Base-by-base conservation (phyloP, 2,797 vertebrate species). In the Eulemur mongoz region DNA sequence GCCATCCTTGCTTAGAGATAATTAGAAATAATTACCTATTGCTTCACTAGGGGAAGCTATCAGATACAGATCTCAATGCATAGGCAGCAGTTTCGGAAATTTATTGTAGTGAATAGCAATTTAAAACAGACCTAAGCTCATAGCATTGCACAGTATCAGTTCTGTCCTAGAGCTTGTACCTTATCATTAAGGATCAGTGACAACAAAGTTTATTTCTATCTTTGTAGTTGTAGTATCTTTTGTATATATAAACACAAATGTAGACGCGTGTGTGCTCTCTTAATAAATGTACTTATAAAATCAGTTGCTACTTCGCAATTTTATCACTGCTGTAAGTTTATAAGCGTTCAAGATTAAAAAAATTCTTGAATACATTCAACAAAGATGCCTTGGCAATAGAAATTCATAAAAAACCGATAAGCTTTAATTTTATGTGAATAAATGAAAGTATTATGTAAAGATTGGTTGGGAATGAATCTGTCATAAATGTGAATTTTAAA, bases 361-460 rank as follows among this genome's bases (percentile, higher is more conserved):
- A 91, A 23, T 89, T 57, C 48, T 75, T 81, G 17, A 63, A 52
- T 43, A n/a, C 13, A 78, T 40, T 4, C 5, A 86, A 89, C 7
- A 76, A 91, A 95, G 97, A 80, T 59, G 73, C 52, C 35, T 90
- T 72, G 30, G 50, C 32, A 92, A 91, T 59, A 93, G 14, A 38
- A 67, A 84, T 18, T 86, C 27, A 90, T 40, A 72, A 88, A 79
- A 93, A 92, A 63, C 25, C 87, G 54, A 92, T 61, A 89, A 93
- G n/a, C 75, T 72, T 86, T 86, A 79, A 88, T 94, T 94, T 91
- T 85, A 85, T 43, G 92, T 22, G 38, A 81, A 92, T 87, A 95
- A 88, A 91, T 82, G 50, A 4, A 93, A 78, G 48, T 43, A 79
- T 76, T 70, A 67, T 76, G 48, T 78, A 95, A 94, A 61, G 50